Base-by-base conservation (phyloP, 2,113 vertebrate genomes). In the Elephas maximus region DNA sequence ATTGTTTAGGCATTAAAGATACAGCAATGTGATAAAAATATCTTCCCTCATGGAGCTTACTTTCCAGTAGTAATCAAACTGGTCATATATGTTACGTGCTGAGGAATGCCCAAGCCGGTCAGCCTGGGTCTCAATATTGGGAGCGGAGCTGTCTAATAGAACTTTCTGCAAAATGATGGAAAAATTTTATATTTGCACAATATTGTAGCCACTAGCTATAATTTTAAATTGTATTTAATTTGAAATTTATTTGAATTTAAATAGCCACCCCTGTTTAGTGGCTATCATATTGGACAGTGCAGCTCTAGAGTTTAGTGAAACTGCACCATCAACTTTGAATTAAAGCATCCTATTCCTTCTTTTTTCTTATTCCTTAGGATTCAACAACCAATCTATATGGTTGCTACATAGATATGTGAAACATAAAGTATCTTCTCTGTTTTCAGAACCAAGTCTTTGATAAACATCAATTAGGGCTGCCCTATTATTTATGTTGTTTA, bases 211-310 rank as follows among this genome's bases (percentile, higher is more conserved):
- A 65, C 24, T 65, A 79, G 80, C 37, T 26, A 23, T 71, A 23
- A 53, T 53, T 88, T 93, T 89, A 44, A 60, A 79, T 82, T 65
- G 77, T n/a, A 67, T 60, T 67, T 73, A 48, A 20, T 51, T 73
- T 60, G 89, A 37, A 77, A 63, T 44, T 69, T 12, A 71, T 69
- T 88, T 92, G 62, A 74, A 69, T 88, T 76, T 92, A 88, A 88
- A 73, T 73, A 91, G 17, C 33, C 37, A 26, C 45, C 21, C 80
- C 1, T 48, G 24, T 74, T 51, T 74, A 63, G 17, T 37, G 37
- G 37, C 37, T 37, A 37, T 37, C 37, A 37, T 37, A 37, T 37
- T 37, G 37, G 37, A 37, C 37, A 37, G 37, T 37, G 37, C 37
- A 37, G 37, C 37, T 37, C 37, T 37, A 37, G 37, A 37, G 37